These are phyloP conservation scores for Leptatherina wallacei DNA, from an alignment of 2,797 vertebrate genomes.

Conservation along the genomic window DNA sequence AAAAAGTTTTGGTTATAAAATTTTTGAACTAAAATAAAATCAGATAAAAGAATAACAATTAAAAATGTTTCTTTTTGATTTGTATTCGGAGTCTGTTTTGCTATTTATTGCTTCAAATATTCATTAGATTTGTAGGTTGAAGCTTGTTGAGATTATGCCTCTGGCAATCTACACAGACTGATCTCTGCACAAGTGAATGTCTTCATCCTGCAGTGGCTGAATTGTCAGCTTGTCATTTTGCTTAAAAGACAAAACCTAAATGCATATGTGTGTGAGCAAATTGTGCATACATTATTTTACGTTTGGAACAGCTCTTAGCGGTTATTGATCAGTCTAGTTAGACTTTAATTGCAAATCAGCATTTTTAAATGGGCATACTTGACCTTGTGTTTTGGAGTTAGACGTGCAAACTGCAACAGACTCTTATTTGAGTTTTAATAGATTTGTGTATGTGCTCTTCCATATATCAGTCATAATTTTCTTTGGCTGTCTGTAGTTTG, in stretches of 20 bases:
- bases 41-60: background rate
- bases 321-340: constrained; percentile 55
- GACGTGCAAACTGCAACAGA: background rate
- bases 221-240: constrained; percentile 2
- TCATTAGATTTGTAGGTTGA: constrained; percentile 18
- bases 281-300: constrained; percentile 6
- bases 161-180: constrained; percentile 10
- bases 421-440: constrained; percentile 7
- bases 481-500: constrained; percentile 4
- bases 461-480: constrained; percentile 20
- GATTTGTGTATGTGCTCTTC: background rate
- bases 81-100: background rate
- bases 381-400: constrained; percentile 1
- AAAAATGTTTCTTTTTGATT: background rate
- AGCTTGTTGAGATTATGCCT: constrained; percentile 5
- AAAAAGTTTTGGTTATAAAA: background rate
- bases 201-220: constrained; percentile 8
- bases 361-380: constrained; percentile 14
- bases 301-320: constrained; percentile 29
- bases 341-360: constrained; percentile 40
- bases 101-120: constrained; percentile 5
- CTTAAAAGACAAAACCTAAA: background rate
- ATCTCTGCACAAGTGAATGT: constrained; percentile 2
- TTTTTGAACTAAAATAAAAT: background rate
- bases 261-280: background rate